These are phyloP conservation scores for Aspidiotus rigidus DNA, from an alignment of 2,888 invertebrate genomes.

Conservation along the genomic window DNA sequence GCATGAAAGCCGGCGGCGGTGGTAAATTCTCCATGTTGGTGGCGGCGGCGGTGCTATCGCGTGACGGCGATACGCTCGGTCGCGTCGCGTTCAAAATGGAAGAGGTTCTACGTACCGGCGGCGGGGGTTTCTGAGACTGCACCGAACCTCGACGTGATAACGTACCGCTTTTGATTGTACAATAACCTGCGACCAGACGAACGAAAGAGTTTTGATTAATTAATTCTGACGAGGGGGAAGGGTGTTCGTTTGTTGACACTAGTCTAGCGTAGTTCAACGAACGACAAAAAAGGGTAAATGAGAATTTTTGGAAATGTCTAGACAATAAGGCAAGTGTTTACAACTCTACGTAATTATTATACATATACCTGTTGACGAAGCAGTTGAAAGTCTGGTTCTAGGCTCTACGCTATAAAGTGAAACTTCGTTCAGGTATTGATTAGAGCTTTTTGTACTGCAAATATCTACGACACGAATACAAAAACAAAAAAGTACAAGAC, in stretches of 20 bases:
- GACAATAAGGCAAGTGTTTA: too few relatives aligned
- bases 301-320: neutral
- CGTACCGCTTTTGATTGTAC: slow-evolving; percentile 36
- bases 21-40: slow-evolving; percentile 54
- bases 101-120: slow-evolving; percentile 73
- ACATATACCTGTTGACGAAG: slow-evolving; percentile 21
- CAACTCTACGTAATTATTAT: slow-evolving; percentile 3
- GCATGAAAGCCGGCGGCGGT: slow-evolving; percentile 68
- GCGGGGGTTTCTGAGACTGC: slow-evolving; percentile 55
- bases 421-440: slow-evolving; percentile 18
- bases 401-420: slow-evolving; percentile 23
- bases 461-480: slow-evolving; percentile 9
- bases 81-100: slow-evolving; percentile 47
- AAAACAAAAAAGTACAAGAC: too few relatives aligned
- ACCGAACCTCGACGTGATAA: slow-evolving; percentile 53
- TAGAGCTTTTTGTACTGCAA: slow-evolving; percentile 22
- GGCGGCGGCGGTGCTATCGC: slow-evolving; percentile 39
- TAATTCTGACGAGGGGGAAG: too few relatives aligned
- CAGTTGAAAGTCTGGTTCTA: slow-evolving; percentile 26
- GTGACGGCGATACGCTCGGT: slow-evolving; percentile 10
- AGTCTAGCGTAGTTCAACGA: neutral
- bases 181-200: slow-evolving; percentile 27
- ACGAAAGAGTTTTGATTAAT: too few relatives aligned
- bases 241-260: too few relatives aligned
- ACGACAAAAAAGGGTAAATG: neutral